These are phyloP conservation scores for Morinoia aosen DNA, from an alignment of 2,888 invertebrate species.

Conservation along the genomic window DNA sequence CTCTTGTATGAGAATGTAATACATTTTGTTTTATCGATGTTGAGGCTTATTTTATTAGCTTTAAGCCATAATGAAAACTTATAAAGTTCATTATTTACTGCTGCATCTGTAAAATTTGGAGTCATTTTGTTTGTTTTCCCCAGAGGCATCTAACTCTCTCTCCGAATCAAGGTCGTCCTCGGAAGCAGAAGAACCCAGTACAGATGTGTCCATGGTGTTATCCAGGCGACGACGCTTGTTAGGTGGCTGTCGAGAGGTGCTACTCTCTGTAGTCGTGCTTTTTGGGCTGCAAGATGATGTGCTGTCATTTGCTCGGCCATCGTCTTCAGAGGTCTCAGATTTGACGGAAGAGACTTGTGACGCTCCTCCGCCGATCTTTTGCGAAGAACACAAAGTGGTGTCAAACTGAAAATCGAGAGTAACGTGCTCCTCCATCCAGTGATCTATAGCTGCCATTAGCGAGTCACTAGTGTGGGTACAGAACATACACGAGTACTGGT, in stretches of 20 bases:
- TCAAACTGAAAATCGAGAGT: constrained; percentile 27
- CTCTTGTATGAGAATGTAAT: no score
- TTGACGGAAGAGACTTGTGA: neutral
- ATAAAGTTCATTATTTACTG: no score
- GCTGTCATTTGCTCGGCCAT: neutral
- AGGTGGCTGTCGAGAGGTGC: neutral
- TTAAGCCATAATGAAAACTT: no score
- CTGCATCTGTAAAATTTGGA: constrained; percentile 3
- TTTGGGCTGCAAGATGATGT: neutral
- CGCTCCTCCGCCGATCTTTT: neutral
- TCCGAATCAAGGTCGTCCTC: constrained; percentile 33
- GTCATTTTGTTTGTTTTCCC: neutral
- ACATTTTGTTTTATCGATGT: no score
- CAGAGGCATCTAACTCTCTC: neutral
- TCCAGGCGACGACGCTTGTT: neutral
- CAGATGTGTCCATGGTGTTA: neutral
- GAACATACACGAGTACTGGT: constrained; percentile 63
- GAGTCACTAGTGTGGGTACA: constrained; percentile 61
- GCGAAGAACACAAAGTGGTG: neutral
- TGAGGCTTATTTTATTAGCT: no score
- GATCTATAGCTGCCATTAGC: constrained; percentile 63
- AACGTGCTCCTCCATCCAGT: constrained; percentile 64
- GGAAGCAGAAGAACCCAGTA: neutral
- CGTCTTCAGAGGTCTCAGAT: constrained; percentile 6
- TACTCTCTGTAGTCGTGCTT: neutral